These are phyloP conservation scores for Megalops atlanticus DNA, from an alignment of 2,113 vertebrate species.

Conservation along the genomic window DNA sequence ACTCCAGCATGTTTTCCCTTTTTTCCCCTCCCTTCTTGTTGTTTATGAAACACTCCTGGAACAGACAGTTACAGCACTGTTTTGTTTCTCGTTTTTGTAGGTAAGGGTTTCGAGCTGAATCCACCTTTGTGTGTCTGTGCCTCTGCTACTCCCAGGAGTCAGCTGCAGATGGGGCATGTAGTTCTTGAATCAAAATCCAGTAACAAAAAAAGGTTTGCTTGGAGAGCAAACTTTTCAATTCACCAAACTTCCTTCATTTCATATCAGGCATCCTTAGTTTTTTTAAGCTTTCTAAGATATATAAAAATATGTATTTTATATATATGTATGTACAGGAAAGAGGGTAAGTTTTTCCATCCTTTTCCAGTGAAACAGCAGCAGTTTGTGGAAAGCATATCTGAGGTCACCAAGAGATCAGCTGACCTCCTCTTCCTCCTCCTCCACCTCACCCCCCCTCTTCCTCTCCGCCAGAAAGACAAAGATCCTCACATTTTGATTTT, in stretches of 20 bases:
- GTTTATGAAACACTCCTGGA: conserved; percentile 14
- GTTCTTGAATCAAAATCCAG: conserved; percentile 48
- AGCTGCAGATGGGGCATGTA: conserved; percentile 48
- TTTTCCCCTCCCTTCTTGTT: background rate
- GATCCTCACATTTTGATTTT: conserved; percentile 74
- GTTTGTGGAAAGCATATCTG: background rate
- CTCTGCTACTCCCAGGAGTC: conserved; percentile 30
- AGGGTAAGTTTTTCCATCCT: conserved; percentile 55
- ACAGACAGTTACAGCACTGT: background rate
- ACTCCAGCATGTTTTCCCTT: background rate
- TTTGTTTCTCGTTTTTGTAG: conserved; percentile 44
- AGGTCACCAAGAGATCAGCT: conserved; percentile 55
- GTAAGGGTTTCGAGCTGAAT: background rate
- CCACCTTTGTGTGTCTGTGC: background rate
- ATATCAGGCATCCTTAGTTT: conserved; percentile 45
- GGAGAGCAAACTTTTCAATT: conserved; percentile 54
- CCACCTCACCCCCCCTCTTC: conserved; percentile 43
- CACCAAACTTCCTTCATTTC: conserved; percentile 67
- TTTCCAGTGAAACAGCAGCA: conserved; percentile 59
- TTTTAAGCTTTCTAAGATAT: conserved; percentile 53
- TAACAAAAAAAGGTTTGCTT: conserved; percentile 49
- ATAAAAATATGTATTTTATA: conserved; percentile 60
- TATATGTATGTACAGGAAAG: conserved; percentile 66
- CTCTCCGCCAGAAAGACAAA: conserved; percentile 47
- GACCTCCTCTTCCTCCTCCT: conserved; percentile 54